phyloP scores from a whole-genome alignment of 2,888 invertebrate species.

The Orthosia incerta region DNA sequence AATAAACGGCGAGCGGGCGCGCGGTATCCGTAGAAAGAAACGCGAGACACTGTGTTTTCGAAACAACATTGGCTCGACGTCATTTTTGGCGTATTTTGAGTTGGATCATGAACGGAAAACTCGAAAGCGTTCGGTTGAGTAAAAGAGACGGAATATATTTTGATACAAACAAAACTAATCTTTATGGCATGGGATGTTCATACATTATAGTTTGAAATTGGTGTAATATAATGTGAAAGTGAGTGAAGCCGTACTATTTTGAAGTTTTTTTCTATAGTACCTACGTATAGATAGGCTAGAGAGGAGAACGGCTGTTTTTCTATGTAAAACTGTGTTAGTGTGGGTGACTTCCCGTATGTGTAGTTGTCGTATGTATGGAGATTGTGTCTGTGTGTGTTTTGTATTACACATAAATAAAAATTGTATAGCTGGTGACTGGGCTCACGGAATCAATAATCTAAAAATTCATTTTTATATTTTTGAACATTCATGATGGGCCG shows the following conservation, averaged over 20 bases:
- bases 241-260: constrained; percentile 89
- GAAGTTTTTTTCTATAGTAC: constrained; percentile 88
- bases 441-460: constrained; percentile 86
- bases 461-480: constrained; percentile 86
- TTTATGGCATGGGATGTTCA: constrained; percentile 77
- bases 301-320: constrained; percentile 88
- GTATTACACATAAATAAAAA: constrained; percentile 85
- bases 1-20: constrained; percentile 84
- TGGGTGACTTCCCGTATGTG: constrained; percentile 87
- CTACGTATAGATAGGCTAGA: constrained; percentile 83
- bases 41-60: constrained; percentile 90
- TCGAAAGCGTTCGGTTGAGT: constrained; percentile 89
- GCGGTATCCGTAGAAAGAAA: constrained; percentile 85
- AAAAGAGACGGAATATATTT: constrained; percentile 80
- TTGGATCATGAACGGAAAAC: constrained; percentile 90
- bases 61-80: constrained; percentile 89
- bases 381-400: constrained; percentile 76
- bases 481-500: constrained; percentile 70
- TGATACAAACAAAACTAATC: constrained; percentile 81
- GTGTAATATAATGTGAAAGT: constrained; percentile 77
- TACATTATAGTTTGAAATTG: constrained; percentile 81
- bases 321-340: constrained; percentile 84
- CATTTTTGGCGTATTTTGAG: constrained; percentile 91
- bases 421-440: constrained; percentile 81
- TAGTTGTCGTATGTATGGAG: constrained; percentile 82